Conservation (phyloP, 2,888 invertebrate species). For the Gymnocheta viridis region DNA sequence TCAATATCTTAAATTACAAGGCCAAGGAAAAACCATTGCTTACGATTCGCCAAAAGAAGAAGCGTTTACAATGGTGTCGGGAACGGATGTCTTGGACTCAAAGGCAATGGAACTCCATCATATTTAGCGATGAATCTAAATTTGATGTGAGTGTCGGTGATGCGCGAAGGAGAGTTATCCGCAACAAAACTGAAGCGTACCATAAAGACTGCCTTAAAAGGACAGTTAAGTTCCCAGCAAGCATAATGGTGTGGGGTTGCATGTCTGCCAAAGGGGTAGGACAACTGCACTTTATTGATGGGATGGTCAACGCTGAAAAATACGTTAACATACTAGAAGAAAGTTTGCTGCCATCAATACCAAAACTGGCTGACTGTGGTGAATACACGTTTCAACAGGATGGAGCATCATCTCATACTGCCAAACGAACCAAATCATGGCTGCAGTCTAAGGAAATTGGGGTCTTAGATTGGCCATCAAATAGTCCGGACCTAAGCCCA, state of each 20-base stretch:
- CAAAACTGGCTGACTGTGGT: neutral
- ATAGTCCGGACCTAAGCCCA: no score
- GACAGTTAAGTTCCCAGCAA: slow-evolving; percentile 44
- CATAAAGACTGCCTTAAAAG: slow-evolving; percentile 42
- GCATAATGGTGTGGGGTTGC: slow-evolving; percentile 14
- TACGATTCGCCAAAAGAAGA: no score
- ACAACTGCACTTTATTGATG: neutral
- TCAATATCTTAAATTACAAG: no score
- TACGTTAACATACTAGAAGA: no score
- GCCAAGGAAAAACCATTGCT: no score
- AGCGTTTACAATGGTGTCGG: no score
- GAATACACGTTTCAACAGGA: neutral
- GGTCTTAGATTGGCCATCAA: no score
- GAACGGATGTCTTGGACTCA: no score
- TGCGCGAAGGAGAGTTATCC: neutral
- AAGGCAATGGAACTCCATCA: no score
- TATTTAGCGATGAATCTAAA: no score
- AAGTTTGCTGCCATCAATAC: no score
- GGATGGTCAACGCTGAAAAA: neutral
- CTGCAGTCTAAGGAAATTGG: neutral
- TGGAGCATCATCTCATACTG: slow-evolving; percentile 8
- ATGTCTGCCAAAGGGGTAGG: neutral
- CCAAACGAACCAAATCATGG: neutral
- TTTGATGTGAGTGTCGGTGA: neutral
- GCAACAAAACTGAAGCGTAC: neutral